Conservation (phyloP, 1,140 invertebrate species). For the Brachionus paranguensis region DNA sequence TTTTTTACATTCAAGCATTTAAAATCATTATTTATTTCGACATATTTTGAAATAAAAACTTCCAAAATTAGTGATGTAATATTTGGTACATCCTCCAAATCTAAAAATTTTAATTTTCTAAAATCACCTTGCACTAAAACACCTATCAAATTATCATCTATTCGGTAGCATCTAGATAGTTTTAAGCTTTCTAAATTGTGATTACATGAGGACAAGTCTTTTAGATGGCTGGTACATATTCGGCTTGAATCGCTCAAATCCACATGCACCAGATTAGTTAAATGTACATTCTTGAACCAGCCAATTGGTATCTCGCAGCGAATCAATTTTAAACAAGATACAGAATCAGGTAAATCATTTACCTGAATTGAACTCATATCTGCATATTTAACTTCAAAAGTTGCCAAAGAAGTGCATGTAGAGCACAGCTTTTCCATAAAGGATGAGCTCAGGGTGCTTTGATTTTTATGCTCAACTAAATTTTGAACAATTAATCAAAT, state of each 20-base stretch:
- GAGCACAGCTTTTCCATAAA: background rate
- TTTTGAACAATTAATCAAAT: background rate
- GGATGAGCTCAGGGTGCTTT: background rate
- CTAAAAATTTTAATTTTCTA: background rate
- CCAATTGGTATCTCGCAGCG: background rate
- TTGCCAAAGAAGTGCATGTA: background rate
- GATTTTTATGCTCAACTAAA: background rate
- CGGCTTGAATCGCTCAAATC: background rate
- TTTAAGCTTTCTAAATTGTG: background rate
- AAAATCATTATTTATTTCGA: background rate
- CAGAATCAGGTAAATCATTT: background rate
- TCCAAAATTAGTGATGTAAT: background rate
- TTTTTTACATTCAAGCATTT: slow-evolving; percentile 19
- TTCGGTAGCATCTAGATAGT: background rate
- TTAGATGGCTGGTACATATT: background rate
- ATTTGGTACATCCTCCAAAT: background rate
- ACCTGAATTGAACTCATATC: background rate
- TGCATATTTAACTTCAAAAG: background rate
- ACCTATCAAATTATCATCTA: background rate
- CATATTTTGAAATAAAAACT: background rate
- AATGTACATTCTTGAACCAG: background rate
- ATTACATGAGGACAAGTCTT: background rate
- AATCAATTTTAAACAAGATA: background rate
- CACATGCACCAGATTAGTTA: background rate
- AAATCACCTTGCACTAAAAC: background rate